Evolutionary conservation across 1,140 invertebrate genomes (phyloP), one percentile per base, ranked within the genome.

Genomic region (Apis florea): DNA sequence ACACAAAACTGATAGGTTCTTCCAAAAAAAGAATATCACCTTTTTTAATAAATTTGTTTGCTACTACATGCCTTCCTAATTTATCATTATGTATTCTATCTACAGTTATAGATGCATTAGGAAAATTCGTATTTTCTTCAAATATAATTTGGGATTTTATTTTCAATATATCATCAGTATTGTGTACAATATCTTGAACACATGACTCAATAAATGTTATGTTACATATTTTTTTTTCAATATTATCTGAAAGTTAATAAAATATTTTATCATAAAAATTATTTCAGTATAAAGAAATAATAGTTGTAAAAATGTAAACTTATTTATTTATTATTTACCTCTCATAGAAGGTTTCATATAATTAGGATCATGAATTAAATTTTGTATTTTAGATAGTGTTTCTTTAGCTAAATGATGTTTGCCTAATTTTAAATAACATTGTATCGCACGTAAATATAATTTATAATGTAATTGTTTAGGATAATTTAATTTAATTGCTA

Each of bases 11-110:
- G 92, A 95, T 96, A n/a, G 96, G 95, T 86, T 95, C 95, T 91
- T 97, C 96, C 9, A 96, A 92, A 89, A 97, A 96, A 6, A 97
- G 82, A 70, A 95, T 92, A 86, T 97, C 95, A 3, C 96, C 96
- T 77, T 93, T 93, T 78, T 94, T 89, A 47, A 97, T 94, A 81
- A 94, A 90, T 86, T 90, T 92, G 69, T 93, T 94, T 19, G 95
- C 93, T 26, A 94, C 78, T 21, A 96, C 94, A 88, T 94, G 91
- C 79, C 95, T 90, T 53, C 95, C 95, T 89, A 93, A 93, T 31
- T 91, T 83, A 80, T 87, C 77, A 64, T 93, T 89, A 78, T 92
- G 91, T 83, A 89, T 89, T 61, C 74, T 79, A 70, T 90, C 87
- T 78, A 94, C 64, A 13, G 80, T 89, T 24, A 69, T 12, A 10